Percentiles rank a stretch among this genome's conserved stretches.
These are phyloP conservation scores for Galeopterus variegatus DNA, from an alignment of 2,113 vertebrate genomes.

Conservation along the genomic window DNA sequence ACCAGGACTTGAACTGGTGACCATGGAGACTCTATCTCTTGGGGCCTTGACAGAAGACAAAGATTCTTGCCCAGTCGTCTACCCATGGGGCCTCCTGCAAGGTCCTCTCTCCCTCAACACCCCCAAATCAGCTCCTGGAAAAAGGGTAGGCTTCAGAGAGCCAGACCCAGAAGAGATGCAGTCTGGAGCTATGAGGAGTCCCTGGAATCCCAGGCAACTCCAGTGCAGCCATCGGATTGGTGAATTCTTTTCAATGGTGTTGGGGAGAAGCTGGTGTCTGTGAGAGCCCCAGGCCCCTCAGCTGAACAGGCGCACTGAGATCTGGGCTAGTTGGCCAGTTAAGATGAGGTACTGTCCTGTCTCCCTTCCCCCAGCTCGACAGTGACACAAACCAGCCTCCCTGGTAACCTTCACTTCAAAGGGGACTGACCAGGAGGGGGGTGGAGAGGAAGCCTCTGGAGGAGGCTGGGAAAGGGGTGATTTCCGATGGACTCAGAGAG, in stretches of 20 bases:
- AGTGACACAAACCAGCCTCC: constrained; percentile 76
- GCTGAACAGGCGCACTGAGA: not conserved
- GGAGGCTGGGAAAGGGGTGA: not conserved
- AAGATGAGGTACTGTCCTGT: not conserved
- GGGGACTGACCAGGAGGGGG: not conserved
- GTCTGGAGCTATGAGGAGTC: not conserved
- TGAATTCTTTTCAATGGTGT: not conserved
- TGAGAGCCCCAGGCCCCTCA: not conserved
- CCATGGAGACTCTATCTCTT: not conserved
- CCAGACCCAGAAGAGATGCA: not conserved
- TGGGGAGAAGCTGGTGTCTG: not conserved
- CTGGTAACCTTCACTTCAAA: constrained; percentile 73
- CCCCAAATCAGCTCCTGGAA: not conserved
- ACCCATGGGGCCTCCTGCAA: not conserved
- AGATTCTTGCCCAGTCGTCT: not conserved
- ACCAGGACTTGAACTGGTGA: not conserved
- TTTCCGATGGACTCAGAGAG: constrained; percentile 2
- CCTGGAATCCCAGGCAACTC: not conserved
- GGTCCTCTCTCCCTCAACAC: not conserved
- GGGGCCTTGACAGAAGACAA: not conserved
- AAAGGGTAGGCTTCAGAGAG: not conserved
- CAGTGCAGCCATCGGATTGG: accelerated
- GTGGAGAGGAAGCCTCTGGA: constrained; percentile 73
- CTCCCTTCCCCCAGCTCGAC: not conserved
- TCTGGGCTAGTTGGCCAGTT: not conserved